phyloP scores from a whole-genome alignment of 2,888 invertebrate genomes.

The Spilosoma lubricipeda region DNA sequence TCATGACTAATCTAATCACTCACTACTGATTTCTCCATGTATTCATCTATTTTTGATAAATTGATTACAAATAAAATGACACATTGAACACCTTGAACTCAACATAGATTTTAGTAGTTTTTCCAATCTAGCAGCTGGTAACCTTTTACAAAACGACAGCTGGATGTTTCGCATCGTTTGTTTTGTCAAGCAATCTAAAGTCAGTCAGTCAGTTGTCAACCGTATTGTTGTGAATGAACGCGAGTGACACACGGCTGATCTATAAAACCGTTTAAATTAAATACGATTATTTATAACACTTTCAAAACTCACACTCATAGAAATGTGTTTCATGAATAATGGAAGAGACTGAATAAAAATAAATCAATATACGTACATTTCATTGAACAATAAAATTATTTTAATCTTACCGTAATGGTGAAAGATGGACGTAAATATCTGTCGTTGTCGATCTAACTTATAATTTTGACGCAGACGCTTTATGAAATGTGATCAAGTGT shows the following conservation, averaged over 20 bases:
- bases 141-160: slow-evolving; percentile 38
- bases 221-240: slow-evolving; percentile 47
- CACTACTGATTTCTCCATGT: not conserved
- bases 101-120: slow-evolving; percentile 1
- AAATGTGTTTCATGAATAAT: slow-evolving; percentile 34
- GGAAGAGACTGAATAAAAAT: slow-evolving; percentile 21
- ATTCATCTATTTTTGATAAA: not conserved
- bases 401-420: slow-evolving; percentile 61
- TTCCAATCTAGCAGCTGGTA: slow-evolving; percentile 13
- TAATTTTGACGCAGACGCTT: slow-evolving; percentile 62
- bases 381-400: slow-evolving; percentile 35
- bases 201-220: slow-evolving; percentile 57
- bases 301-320: slow-evolving; percentile 25
- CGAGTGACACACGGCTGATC: slow-evolving; percentile 36
- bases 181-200: slow-evolving; percentile 32
- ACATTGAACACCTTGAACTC: not conserved
- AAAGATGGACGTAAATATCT: slow-evolving; percentile 74
- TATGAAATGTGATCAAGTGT: slow-evolving; percentile 78
- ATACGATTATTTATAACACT: slow-evolving; percentile 38
- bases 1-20: no score
- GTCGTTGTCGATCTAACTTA: slow-evolving; percentile 65
- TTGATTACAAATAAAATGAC: not conserved
- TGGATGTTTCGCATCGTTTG: slow-evolving; percentile 35
- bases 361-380: slow-evolving; percentile 24
- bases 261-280: slow-evolving; percentile 38